phyloP scores from a whole-genome alignment of 1,140 invertebrate species.

The Brachionus plicatilis region DNA sequence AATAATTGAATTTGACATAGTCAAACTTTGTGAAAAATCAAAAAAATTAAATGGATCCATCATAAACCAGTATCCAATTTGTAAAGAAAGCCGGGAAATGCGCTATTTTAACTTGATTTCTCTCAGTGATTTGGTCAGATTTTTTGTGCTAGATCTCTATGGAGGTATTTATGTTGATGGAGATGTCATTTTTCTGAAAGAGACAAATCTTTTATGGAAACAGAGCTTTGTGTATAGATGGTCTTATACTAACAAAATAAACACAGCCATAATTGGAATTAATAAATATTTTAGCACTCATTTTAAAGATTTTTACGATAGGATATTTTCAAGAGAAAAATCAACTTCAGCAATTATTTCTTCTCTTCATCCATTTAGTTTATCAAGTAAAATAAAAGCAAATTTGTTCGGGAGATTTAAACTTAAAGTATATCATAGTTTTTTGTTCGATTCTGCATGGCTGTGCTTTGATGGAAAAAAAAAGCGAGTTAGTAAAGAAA shows the following conservation, averaged over 20 bases:
- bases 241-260: not conserved
- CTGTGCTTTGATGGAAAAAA: slow-evolving; percentile 20
- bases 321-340: not conserved
- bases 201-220: not conserved
- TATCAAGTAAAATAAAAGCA: not conserved
- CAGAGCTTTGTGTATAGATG: slow-evolving; percentile 31
- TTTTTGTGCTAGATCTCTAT: not conserved
- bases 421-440: not conserved
- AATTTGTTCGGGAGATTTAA: not conserved
- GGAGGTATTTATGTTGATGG: slow-evolving; percentile 28
- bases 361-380: not conserved
- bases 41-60: not conserved
- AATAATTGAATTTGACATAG: not conserved
- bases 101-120: not conserved
- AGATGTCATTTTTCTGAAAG: slow-evolving; percentile 21
- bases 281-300: not conserved
- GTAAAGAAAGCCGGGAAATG: not conserved
- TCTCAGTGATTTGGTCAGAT: slow-evolving; percentile 15
- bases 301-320: not conserved
- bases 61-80: not conserved
- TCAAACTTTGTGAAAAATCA: not conserved
- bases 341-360: not conserved
- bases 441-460: slow-evolving; percentile 34
- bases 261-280: slow-evolving; percentile 27
- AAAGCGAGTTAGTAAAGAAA: not conserved